Conservation (phyloP, 2,113 vertebrate species). For the Caranx melampygus region DNA sequence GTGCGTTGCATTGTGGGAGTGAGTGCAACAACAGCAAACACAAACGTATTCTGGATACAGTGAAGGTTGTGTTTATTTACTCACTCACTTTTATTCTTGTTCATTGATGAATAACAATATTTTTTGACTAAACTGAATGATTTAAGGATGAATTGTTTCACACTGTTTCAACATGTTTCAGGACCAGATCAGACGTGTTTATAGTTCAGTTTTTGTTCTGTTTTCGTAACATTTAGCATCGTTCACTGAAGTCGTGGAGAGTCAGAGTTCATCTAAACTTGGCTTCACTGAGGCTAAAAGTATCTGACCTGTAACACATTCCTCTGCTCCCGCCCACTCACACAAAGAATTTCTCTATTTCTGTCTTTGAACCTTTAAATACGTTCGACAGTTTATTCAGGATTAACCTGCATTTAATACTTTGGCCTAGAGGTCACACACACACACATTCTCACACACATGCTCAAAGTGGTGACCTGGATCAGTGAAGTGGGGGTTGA, state of each 20-base stretch:
- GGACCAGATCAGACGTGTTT: background rate
- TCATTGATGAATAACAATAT: no score
- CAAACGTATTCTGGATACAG: no score
- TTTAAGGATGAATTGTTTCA: background rate
- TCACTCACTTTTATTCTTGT: background rate
- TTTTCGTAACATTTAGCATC: background rate
- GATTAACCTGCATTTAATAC: slow-evolving; percentile 49
- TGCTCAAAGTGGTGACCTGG: slow-evolving; percentile 28
- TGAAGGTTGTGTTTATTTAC: background rate
- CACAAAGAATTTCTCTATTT: slow-evolving; percentile 14
- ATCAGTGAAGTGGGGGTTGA: slow-evolving; percentile 23
- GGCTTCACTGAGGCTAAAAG: background rate
- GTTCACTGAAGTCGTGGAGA: background rate
- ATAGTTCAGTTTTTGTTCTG: background rate
- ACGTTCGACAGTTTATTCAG: slow-evolving; percentile 28
- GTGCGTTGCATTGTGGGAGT: no score
- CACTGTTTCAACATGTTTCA: background rate
- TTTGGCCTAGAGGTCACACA: background rate
- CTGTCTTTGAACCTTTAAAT: slow-evolving; percentile 40
- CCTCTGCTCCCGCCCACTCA: background rate
- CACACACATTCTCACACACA: slow-evolving; percentile 14
- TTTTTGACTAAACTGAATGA: background rate
- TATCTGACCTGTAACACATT: background rate
- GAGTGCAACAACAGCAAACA: no score
- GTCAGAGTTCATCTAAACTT: background rate